A percentile compares a stretch with the other conserved stretches of the same genome.
phyloP scores from a whole-genome alignment of 2,113 vertebrate species.

The Aleadryas rufinucha region DNA sequence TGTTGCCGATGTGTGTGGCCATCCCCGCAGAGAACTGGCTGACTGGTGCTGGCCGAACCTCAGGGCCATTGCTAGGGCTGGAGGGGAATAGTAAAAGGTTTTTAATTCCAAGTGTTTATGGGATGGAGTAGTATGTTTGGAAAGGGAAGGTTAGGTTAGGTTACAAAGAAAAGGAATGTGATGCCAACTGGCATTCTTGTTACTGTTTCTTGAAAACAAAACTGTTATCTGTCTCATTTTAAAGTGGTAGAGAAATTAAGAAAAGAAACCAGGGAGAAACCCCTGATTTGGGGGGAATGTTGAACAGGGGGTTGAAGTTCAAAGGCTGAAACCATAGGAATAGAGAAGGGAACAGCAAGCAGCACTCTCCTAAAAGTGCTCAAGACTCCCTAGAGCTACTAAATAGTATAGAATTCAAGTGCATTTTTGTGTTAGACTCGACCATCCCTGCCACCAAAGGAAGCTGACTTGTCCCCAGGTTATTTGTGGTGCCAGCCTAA shows the following conservation, averaged over 20 bases:
- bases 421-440: neutral
- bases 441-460: neutral
- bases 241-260: neutral
- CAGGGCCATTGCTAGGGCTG: accelerated
- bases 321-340: neutral
- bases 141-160: neutral
- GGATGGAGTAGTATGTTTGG: accelerated
- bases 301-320: neutral
- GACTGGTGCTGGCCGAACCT: neutral
- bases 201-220: accelerated
- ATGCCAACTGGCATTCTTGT: accelerated
- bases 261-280: neutral
- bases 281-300: neutral
- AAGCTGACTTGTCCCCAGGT: neutral
- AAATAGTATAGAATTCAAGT: neutral
- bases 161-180: neutral
- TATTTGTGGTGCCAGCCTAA: neutral
- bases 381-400: neutral
- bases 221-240: neutral
- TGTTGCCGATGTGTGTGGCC: no score
- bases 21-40: accelerated
- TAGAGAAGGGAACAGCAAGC: neutral
- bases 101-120: accelerated
- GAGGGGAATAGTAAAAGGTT: neutral
- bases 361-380: neutral